phyloP scores from a whole-genome alignment of 1,140 invertebrate species.

The Anthonomus grandis region DNA sequence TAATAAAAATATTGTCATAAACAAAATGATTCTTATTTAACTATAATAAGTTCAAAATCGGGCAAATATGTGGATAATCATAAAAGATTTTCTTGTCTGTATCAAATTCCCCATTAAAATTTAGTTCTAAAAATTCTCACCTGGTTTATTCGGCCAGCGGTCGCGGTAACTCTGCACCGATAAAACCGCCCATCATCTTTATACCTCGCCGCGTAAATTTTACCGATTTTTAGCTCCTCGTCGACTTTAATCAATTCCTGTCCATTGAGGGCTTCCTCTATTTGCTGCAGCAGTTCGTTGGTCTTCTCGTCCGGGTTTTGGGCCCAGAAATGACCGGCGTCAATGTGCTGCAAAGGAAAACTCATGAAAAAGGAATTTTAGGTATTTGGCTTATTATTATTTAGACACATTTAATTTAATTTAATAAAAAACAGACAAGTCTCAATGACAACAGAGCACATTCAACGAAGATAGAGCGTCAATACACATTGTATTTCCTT shows the following conservation, averaged over 20 bases:
- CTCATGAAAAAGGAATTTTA: background rate
- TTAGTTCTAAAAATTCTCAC: slow-evolving; percentile 13
- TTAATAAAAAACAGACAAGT: no score
- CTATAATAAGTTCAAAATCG: no score
- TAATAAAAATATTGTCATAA: no score
- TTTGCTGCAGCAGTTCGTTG: slow-evolving; percentile 29
- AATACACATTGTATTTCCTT: no score
- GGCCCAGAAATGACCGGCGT: slow-evolving; percentile 62
- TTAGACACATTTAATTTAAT: no score
- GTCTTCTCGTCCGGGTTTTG: slow-evolving; percentile 51
- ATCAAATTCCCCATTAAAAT: background rate
- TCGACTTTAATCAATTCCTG: slow-evolving; percentile 22
- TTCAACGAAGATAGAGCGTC: no score
- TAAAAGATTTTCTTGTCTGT: no score
- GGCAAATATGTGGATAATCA: no score
- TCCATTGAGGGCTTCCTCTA: slow-evolving; percentile 38
- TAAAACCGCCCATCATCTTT: slow-evolving; percentile 44
- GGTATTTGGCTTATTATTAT: no score
- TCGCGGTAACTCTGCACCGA: slow-evolving; percentile 45
- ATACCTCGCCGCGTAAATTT: slow-evolving; percentile 47
- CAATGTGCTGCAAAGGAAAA: slow-evolving; percentile 48
- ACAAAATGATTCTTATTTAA: no score
- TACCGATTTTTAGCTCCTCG: slow-evolving; percentile 19
- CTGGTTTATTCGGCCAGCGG: slow-evolving; percentile 18
- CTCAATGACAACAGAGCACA: no score